Conservation (phyloP, 1,140 invertebrate genomes). For the Trachymyrmex cornetzi region DNA sequence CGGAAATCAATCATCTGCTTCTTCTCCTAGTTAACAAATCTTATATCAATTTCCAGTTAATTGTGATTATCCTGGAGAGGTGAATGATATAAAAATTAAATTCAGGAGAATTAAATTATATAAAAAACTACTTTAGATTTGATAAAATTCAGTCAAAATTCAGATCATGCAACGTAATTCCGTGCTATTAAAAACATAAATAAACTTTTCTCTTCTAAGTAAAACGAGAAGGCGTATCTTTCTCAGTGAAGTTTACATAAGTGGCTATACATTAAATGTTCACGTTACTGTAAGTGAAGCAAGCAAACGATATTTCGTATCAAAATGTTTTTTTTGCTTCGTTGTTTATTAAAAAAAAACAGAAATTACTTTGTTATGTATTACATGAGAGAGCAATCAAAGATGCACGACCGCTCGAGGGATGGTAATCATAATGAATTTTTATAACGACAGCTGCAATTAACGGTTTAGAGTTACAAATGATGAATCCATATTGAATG, state of each 20-base stretch:
- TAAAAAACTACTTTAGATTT: background rate
- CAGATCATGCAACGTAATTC: background rate
- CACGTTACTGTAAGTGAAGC: background rate
- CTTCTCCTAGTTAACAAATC: background rate
- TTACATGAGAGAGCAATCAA: background rate
- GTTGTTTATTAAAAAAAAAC: background rate
- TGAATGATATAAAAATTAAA: background rate
- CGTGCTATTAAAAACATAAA: background rate
- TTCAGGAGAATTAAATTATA: background rate
- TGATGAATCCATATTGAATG: background rate
- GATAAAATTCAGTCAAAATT: background rate
- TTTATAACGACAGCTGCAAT: background rate
- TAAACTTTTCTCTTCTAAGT: background rate
- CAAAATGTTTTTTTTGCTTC: background rate
- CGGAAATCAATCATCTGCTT: background rate
- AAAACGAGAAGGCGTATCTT: background rate
- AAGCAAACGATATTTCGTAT: background rate
- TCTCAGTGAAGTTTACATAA: conserved; percentile 7
- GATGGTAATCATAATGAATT: background rate
- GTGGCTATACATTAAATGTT: conserved; percentile 25
- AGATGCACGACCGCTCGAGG: background rate
- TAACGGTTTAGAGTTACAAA: background rate
- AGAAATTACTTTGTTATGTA: background rate
- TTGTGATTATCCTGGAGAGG: background rate
- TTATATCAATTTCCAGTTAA: background rate